Evolutionary conservation across 35 echinoderm and acorn worm genomes (phyloP).

Genomic region (Chiridota heheva): DNA sequence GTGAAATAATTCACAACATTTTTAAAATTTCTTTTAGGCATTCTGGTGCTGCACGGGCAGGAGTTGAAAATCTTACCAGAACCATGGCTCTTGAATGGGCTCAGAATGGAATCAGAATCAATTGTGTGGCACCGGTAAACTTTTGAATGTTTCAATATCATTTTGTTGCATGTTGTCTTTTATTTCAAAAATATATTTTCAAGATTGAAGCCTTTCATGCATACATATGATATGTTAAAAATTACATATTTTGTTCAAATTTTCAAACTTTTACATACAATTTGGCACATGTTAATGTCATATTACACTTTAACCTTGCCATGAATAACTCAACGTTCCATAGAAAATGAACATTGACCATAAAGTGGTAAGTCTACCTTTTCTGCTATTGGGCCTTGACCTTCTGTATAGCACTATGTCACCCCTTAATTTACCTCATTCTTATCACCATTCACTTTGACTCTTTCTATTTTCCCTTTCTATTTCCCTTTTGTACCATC

Average conservation of each 20-base stretch:
- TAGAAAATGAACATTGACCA: not conserved
- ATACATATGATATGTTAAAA: not conserved
- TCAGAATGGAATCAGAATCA: conserved; percentile 67
- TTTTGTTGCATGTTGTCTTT: not conserved
- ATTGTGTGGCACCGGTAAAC: conserved; percentile 90
- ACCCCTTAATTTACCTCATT: too few relatives aligned
- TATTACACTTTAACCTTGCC: not conserved
- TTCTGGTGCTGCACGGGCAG: conserved; percentile 88
- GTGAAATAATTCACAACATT: too few relatives aligned
- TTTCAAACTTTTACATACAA: not conserved
- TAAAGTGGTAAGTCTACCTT: too few relatives aligned
- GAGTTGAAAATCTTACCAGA: conserved; percentile 88
- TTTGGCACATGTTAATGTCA: not conserved
- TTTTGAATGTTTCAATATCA: not conserved
- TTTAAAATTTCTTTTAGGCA: too few relatives aligned
- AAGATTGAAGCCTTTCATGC: not conserved
- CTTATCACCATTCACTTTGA: too few relatives aligned
- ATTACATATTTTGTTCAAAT: not conserved
- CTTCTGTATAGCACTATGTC: too few relatives aligned
- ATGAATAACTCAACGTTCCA: not conserved
- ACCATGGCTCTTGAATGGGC: conserved; percentile 86
- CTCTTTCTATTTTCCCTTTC: too few relatives aligned
- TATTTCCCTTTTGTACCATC: too few relatives aligned
- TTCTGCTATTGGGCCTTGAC: too few relatives aligned
- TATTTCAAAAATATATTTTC: not conserved